These are phyloP conservation scores for Brachypodius melanocephalos DNA, from an alignment of 2,113 vertebrate species.

Conservation along the genomic window DNA sequence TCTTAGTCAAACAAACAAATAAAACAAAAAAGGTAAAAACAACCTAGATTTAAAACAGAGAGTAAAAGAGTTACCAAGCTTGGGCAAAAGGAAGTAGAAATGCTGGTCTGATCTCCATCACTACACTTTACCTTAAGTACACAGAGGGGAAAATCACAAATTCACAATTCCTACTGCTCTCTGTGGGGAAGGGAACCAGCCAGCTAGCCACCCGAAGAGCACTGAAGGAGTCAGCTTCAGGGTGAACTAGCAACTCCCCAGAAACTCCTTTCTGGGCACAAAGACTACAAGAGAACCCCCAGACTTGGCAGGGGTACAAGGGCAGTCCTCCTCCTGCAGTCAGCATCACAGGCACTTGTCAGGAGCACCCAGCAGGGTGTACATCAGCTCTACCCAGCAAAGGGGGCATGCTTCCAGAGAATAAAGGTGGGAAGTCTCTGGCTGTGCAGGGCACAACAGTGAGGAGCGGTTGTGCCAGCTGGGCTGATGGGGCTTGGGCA, in stretches of 20 bases:
- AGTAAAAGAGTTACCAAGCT: neutral
- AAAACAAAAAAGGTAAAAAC: neutral
- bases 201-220: neutral
- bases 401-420: accelerated
- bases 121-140: neutral
- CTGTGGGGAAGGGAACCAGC: neutral
- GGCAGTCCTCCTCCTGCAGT: neutral
- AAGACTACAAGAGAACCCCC: neutral
- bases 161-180: neutral
- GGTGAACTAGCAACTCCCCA: neutral
- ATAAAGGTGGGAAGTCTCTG: neutral
- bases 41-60: neutral
- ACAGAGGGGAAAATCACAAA: neutral
- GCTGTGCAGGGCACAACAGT: neutral
- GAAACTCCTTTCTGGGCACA: neutral
- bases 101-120: neutral
- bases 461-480: neutral
- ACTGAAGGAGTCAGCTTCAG: neutral
- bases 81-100: neutral
- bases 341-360: accelerated
- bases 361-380: neutral
- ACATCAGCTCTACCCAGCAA: neutral
- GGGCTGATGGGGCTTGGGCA: neutral
- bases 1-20: neutral
- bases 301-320: neutral